These are phyloP conservation scores for Amorpha juglandis DNA, from an alignment of 2,888 invertebrate species.

Conservation along the genomic window DNA sequence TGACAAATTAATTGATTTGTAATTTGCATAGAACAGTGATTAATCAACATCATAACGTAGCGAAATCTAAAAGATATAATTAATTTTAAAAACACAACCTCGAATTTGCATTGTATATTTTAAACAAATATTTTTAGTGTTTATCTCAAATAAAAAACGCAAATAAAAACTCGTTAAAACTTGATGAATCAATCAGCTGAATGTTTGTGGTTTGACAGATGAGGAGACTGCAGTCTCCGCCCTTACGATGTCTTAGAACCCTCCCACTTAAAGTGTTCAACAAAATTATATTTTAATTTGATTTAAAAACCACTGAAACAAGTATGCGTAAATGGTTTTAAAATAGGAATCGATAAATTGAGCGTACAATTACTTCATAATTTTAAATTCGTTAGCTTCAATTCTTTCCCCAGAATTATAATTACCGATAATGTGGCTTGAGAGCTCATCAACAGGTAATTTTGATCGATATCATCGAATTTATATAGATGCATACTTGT, in stretches of 20 bases:
- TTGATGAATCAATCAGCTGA: conserved; percentile 14
- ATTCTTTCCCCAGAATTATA: no score
- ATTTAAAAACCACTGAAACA: neutral
- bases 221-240: neutral
- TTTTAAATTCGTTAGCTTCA: no score
- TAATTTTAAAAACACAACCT: neutral
- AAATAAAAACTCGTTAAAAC: conserved; percentile 22
- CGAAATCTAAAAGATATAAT: neutral
- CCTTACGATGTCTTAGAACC: neutral
- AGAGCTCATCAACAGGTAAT: no score
- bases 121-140: neutral
- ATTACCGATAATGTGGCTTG: no score
- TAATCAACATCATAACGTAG: neutral
- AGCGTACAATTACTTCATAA: no score
- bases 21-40: neutral
- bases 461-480: no score
- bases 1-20: neutral
- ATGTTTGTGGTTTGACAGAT: conserved; percentile 5
- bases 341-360: neutral
- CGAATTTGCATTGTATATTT: neutral
- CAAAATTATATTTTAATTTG: conserved; percentile 11
- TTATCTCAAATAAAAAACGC: conserved; percentile 3
- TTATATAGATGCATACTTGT: no score
- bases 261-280: neutral
- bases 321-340: neutral